Evolutionary conservation across 2,888 invertebrate species (phyloP), one percentile per base, ranked within the genome.

Genomic region (Brenthis daphne): DNA sequence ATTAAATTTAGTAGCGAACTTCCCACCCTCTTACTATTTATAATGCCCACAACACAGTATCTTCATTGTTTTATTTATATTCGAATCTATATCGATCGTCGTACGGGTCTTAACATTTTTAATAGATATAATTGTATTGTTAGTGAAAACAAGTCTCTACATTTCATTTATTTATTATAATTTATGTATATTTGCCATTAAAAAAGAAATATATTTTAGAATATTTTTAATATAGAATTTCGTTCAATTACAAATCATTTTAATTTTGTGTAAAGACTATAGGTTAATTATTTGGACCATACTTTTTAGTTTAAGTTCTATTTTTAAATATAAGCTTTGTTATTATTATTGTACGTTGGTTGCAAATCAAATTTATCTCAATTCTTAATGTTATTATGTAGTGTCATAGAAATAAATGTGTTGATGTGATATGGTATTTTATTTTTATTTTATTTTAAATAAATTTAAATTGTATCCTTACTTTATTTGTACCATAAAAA

Each of bases 241-340:
- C 6, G 1, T 12, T 13, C 14, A 54, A 24, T 12, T 12, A 5
- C 14, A 24, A 24, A 12, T 54, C 20, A 13, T 54, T 54, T 54
- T 13, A 4, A 13, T 11, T 20, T 24, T 20, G 3, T 54, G 24
- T 29, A 24, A 24, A 54, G 24, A 14, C 24, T 48, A 24, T 47
- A 58, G 13, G 24, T 58, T 58, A 58, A 58, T 14, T 47, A 58
- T 58, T 47, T 48, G 58, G 58, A 58, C 58, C 58, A 58, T 58
- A 58, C 14, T 20, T 20, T 14, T 57, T 14, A 58, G 8, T 6
- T 48, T 57, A 48, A 58, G 58, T 24, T 47, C 24, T 58, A 48
- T 58, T 24, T 24, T 43, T 11, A 20, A 33, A 37, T 37, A 37
- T 12, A 57, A 43, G 12, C 16, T 43, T 20, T 24, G 54, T 54